A percentile compares a stretch with the other conserved stretches of the same genome.
Evolutionary conservation across 2,113 vertebrate species (phyloP).

Genomic region (Leuciscus idus): DNA sequence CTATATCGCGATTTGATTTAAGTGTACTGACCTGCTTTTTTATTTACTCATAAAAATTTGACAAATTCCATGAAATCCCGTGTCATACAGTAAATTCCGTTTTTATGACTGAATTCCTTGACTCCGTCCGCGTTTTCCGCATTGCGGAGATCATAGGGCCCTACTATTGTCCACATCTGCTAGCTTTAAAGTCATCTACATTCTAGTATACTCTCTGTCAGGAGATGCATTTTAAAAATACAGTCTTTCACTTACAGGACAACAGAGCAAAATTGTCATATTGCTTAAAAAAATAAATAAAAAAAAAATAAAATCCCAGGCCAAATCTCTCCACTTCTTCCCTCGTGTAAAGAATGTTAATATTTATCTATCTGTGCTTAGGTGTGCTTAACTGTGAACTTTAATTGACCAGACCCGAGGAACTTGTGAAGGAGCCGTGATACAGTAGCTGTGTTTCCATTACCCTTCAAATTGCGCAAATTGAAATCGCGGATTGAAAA

Average conservation of each 20-base stretch:
- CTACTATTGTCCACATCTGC: background rate
- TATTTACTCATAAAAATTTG: too few species aligned
- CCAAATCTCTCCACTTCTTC: background rate
- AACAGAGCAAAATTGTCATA: background rate
- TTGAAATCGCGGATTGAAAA: too few species aligned
- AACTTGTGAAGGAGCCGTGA: background rate
- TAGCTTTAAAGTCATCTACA: background rate
- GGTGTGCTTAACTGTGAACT: background rate
- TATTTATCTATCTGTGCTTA: slow-evolving; percentile 56
- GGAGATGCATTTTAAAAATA: background rate
- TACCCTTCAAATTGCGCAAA: too few species aligned
- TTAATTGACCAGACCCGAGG: background rate
- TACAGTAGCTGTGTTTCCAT: background rate
- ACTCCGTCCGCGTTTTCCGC: too few species aligned
- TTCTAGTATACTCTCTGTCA: background rate
- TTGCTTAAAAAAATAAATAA: background rate
- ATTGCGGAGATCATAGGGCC: too few species aligned
- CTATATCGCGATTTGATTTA: too few species aligned
- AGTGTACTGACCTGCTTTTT: too few species aligned
- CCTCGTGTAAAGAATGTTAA: slow-evolving; percentile 21
- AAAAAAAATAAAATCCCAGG: too few species aligned
- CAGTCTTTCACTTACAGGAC: background rate
- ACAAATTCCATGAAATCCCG: too few species aligned
- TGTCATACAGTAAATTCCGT: too few species aligned
- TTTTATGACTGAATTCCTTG: too few species aligned